Percentiles rank a stretch among this genome's conserved stretches.
Conservation (phyloP, 1,140 invertebrate species). For the Chrysomallon squamiferum region DNA sequence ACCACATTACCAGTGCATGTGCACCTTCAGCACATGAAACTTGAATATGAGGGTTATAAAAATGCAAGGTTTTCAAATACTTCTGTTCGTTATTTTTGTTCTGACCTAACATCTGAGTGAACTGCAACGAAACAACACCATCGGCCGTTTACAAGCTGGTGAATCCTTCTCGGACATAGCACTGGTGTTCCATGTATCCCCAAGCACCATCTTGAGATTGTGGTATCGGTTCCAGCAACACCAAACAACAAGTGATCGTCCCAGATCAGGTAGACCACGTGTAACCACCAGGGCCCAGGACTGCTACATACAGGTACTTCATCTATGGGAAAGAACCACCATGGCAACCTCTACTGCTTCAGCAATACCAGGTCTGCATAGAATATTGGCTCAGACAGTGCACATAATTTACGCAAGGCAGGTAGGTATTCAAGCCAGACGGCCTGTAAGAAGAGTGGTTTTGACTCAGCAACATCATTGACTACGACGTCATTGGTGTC, state of each 20-base stretch:
- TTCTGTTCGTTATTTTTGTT: too few species aligned
- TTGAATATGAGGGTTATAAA: too few species aligned
- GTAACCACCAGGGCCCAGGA: conserved; percentile 1
- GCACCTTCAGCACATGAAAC: too few species aligned
- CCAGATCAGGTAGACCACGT: conserved; percentile 11
- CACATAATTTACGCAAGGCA: conserved; percentile 4
- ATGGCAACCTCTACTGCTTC: conserved; percentile 4
- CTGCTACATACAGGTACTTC: background rate
- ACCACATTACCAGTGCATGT: too few species aligned
- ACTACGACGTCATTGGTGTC: conserved; percentile 6
- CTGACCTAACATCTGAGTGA: conserved; percentile 4
- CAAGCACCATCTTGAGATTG: conserved; percentile 4
- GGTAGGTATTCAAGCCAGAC: background rate
- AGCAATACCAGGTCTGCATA: conserved; percentile 7
- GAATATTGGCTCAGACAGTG: conserved; percentile 16
- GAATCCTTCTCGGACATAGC: conserved; percentile 9
- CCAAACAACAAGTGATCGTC: conserved; percentile 8
- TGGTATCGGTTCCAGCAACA: background rate
- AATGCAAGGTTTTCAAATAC: too few species aligned
- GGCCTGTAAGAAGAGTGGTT: conserved; percentile 4
- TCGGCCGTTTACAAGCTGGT: conserved; percentile 13
- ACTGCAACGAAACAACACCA: conserved; percentile 6
- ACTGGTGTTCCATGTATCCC: conserved; percentile 6
- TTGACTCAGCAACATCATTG: conserved; percentile 9
- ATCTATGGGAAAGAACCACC: too few species aligned